A percentile compares a stretch with the other conserved stretches of the same genome.
These are phyloP conservation scores for Xestia rhomboidea DNA, from an alignment of 2,888 invertebrate species.

Conservation along the genomic window DNA sequence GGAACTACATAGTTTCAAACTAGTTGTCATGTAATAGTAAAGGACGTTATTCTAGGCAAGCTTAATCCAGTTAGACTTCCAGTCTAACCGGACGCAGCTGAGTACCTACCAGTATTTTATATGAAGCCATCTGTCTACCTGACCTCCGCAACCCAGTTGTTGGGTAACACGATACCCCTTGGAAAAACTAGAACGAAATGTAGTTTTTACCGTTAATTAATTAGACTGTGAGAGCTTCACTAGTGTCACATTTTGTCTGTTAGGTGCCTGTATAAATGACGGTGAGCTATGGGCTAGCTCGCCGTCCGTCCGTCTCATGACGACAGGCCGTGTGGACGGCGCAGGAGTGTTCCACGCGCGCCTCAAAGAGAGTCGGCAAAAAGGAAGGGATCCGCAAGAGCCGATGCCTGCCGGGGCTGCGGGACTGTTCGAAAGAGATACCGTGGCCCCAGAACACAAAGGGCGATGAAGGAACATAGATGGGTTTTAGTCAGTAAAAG, in stretches of 20 bases:
- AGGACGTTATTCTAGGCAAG: background rate
- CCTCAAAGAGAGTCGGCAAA: no score
- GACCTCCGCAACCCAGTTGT: background rate
- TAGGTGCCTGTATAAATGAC: background rate
- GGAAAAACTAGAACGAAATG: background rate
- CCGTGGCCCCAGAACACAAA: no score
- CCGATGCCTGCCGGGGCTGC: no score
- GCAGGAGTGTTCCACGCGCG: no score
- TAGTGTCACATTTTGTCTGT: background rate
- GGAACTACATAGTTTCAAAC: slow-evolving; percentile 36
- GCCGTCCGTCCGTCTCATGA: no score
- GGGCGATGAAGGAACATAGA: no score
- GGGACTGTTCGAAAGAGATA: no score
- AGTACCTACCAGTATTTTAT: background rate
- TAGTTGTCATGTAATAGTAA: background rate
- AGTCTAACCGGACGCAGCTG: background rate
- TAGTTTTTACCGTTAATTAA: background rate
- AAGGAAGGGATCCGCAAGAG: no score
- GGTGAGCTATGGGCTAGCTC: no score
- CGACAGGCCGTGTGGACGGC: no score
- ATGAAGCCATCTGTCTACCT: background rate
- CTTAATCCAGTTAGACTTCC: background rate
- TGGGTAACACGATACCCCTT: background rate
- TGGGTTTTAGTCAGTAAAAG: no score
- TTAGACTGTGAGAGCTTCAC: no score